A percentile compares a stretch with the other conserved stretches of the same genome.
phyloP scores from a whole-genome alignment of 1,140 invertebrate species.

The Vanessa tameamea region DNA sequence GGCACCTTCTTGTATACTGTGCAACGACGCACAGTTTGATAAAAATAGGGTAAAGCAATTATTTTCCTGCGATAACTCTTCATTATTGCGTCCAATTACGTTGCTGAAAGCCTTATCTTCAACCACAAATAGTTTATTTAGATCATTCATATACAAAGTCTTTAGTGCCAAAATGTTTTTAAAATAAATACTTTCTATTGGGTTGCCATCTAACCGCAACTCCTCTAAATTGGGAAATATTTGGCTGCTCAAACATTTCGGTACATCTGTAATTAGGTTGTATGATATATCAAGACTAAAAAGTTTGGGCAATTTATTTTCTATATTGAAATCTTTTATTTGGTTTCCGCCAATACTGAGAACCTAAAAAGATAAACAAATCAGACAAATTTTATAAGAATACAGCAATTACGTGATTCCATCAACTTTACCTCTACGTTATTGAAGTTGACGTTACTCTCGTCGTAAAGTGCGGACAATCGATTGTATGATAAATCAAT shows the following conservation, averaged over 20 bases:
- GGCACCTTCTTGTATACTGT: constrained; percentile 62
- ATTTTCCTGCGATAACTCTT: constrained; percentile 45
- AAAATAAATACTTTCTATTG: constrained; percentile 69
- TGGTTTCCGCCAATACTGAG: constrained; percentile 74
- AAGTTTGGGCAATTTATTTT: constrained; percentile 63
- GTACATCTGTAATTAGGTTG: constrained; percentile 67
- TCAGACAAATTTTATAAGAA: neutral
- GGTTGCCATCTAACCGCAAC: constrained; percentile 73
- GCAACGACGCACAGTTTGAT: constrained; percentile 62
- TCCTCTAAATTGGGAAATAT: constrained; percentile 69
- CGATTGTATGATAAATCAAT: constrained; percentile 76
- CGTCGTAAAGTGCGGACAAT: constrained; percentile 63
- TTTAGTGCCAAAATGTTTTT: constrained; percentile 71
- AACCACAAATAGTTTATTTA: constrained; percentile 56
- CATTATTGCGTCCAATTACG: constrained; percentile 58
- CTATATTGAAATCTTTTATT: constrained; percentile 62
- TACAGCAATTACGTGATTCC: neutral
- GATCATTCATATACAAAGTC: constrained; percentile 68
- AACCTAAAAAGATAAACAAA: constrained; percentile 56
- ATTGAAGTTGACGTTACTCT: constrained; percentile 59
- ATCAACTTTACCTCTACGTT: constrained; percentile 67
- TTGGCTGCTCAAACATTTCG: constrained; percentile 62
- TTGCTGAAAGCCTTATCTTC: constrained; percentile 73
- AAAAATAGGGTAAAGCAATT: constrained; percentile 70
- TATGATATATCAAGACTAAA: constrained; percentile 72